Base-by-base conservation (phyloP, 2,113 vertebrate species). In the Eulemur macaco region DNA sequence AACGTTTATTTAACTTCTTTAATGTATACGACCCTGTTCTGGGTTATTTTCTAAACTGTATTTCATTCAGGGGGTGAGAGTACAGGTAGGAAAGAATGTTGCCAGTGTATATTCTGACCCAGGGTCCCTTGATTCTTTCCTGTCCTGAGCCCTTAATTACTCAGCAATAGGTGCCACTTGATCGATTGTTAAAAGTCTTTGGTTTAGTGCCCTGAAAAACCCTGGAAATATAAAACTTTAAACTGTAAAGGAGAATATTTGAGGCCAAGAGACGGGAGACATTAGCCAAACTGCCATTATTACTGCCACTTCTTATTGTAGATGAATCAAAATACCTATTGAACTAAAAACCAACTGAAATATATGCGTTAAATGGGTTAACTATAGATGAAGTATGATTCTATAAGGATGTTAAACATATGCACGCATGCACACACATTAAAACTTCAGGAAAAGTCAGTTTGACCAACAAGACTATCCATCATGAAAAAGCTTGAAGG, bases 131-230 rank as follows among this genome's bases (percentile, higher is more conserved):
- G 39, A 25, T 87, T 77, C 56, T 60, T 63, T 90, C 31, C 12
- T 29, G 21, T 63, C 92, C 82, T 88, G 15, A 84, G 34, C 4
- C 20, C 14, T 39, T 69, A 23, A 37, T 83, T 69, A 86, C 14
- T 58, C 21, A 74, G 42, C 0, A n/a, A 37, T 20, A 29, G 8
- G 34, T 78, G 21, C 14, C 78, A 54, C 20, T 29, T 50, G 45
- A 56, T 50, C 71, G 23, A 66, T 81, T 86, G 47, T 63, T 94
- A 47, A 85, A 87, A 91, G 76, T 52, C 47, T 93, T 88, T 83
- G 20, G 50, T 68, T 86, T 80, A 27, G 12, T 21, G 1, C 39
- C 31, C 1, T 56, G 42, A 73, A 8, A 60, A 54, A 69, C 34
- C n/a, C 69, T 90, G 39, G 25, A 25, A 84, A 77, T 34, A 60